A percentile compares a stretch with the other conserved stretches of the same genome.
phyloP scores from a whole-genome alignment of 2,797 vertebrate genomes.

The Bufotes viridis region DNA sequence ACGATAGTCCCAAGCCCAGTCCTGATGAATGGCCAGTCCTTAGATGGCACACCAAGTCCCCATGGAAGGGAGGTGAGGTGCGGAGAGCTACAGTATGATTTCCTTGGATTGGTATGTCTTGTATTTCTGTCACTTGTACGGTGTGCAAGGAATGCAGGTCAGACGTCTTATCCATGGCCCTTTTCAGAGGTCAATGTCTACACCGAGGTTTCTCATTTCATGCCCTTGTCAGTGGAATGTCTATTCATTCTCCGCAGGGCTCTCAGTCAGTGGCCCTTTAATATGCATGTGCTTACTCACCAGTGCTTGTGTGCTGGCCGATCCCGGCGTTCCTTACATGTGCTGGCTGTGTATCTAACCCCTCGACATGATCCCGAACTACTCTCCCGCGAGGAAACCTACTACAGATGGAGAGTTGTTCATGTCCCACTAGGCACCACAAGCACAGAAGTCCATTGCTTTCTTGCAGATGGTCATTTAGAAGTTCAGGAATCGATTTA shows the following conservation, averaged over 20 bases:
- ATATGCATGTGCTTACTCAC: constrained; percentile 25
- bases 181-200: constrained; percentile 45
- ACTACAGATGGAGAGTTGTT: background rate
- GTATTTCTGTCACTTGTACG: constrained; percentile 4
- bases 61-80: too few species aligned
- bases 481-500: background rate
- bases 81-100: background rate
- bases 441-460: background rate
- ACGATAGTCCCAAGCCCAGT: too few species aligned
- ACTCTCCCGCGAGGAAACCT: background rate
- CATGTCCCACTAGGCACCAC: background rate
- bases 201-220: constrained; percentile 32
- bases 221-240: constrained; percentile 26
- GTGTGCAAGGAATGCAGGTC: constrained; percentile 23
- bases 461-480: background rate
- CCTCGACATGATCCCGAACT: background rate
- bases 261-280: background rate
- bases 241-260: constrained; percentile 14
- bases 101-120: constrained; percentile 48
- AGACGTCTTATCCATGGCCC: constrained; percentile 22
- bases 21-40: too few species aligned
- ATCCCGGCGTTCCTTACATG: background rate
- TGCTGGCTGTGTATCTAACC: background rate
- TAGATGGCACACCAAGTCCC: too few species aligned
- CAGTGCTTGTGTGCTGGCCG: background rate